Evolutionary conservation across 53 echinoderm and acorn worm species (phyloP), one percentile per base, ranked within the genome.

Genomic region (Echinometra lucunter): DNA sequence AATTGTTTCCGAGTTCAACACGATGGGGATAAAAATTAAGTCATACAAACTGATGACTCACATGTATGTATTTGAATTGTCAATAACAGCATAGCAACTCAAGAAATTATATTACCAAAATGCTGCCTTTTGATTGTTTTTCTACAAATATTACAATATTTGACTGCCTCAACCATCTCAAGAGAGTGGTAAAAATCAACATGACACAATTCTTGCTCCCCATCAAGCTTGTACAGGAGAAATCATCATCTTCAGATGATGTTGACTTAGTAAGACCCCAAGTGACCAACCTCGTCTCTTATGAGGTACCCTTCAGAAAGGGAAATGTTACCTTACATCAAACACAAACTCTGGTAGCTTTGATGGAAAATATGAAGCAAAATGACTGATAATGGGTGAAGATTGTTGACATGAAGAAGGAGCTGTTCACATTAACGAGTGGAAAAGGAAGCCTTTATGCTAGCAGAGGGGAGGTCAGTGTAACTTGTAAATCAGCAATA

Each of bases 161-260:
- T 78, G 78, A 78, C 78, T 78, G 38, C 35, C 42, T 42, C 13
- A n/a, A n/a, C 78, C 6, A 8, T 42, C 78, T 78, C 78, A 19
- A 40, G 78, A 78, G 78, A 78, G 21, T 42, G 78, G 78, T 78
- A 78, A 78, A 78, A 78, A 78, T 38, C 78, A 78, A 78, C 78
- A 78, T 42, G 42, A 78, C 78, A 78, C 23, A 78, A 38, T 78
- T 78, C 78, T 42, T 78, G n/a, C n/a, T n/a, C 18, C 78, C 42
- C 42, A 38, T 78, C 42, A 78, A 78, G 21, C 21, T 78, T 42
- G 8, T 19, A 18, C 63, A 21, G 7, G 19, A 38, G 38, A 19
- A 38, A 18, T 19, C 42, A 15, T 78, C 78, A 42, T 78, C 78
- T 78, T 40, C 42, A 40, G 38, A 38, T 78, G 78, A 78, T 78